Percentiles rank a stretch among this genome's conserved stretches.
Evolutionary conservation across 2,888 invertebrate species (phyloP).

Genomic region (Pogonocherus hispidulus): DNA sequence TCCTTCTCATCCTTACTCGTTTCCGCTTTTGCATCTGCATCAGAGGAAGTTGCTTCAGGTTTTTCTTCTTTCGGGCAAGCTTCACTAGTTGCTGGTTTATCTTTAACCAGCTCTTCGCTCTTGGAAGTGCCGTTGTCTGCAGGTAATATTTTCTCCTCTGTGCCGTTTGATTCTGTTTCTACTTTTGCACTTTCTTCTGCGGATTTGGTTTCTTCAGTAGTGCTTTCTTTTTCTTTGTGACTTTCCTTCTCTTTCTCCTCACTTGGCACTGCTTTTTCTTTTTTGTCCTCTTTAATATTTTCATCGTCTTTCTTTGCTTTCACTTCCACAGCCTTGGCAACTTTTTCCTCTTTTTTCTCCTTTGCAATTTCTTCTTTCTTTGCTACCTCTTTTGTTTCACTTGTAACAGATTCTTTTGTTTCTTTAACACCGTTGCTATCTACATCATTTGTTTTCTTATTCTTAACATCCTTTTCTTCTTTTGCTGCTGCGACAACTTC

Average conservation of each 20-base stretch:
- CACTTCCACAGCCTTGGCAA: not conserved
- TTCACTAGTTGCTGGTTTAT: no score
- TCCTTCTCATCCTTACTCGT: slow-evolving; percentile 61
- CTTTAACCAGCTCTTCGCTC: not conserved
- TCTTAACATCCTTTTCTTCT: not conserved
- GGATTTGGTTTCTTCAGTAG: not conserved
- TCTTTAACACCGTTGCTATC: not conserved
- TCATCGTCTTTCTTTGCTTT: not conserved
- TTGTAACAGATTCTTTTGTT: not conserved
- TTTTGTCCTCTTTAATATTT: slow-evolving; percentile 51
- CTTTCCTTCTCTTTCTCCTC: slow-evolving; percentile 42
- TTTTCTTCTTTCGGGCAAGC: no score
- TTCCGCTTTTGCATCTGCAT: slow-evolving; percentile 32
- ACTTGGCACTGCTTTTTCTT: slow-evolving; percentile 30
- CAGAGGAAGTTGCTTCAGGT: slow-evolving; percentile 58
- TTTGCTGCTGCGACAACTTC: slow-evolving; percentile 34
- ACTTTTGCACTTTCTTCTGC: not conserved
- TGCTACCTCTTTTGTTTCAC: not conserved
- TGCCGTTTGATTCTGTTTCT: slow-evolving; percentile 7
- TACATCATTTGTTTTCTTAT: not conserved
- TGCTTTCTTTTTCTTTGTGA: slow-evolving; percentile 1
- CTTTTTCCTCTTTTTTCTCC: not conserved
- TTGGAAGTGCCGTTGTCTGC: not conserved
- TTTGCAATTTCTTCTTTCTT: not conserved
- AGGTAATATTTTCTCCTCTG: not conserved